Base-by-base conservation (phyloP, 2,888 invertebrate genomes). In the Brachyptera risi region DNA sequence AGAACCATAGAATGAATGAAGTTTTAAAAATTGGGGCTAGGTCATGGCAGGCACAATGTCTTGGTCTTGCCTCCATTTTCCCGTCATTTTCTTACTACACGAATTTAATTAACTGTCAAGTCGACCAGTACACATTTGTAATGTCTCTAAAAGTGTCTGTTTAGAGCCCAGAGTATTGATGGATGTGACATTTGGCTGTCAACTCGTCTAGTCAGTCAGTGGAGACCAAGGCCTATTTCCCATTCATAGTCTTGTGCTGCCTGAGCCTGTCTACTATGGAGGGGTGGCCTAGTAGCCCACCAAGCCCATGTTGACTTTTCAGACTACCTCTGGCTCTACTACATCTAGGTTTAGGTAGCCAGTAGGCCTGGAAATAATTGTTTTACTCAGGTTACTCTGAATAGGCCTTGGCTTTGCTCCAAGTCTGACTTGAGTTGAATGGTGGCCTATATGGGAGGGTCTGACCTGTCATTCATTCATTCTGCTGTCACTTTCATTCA, bases 11-110 rank as follows among this genome's bases (percentile, higher is more conserved):
- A 58, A 50, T 60, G 60, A 60, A 62, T 63, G 60, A 60, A 51
- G 59, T 57, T 60, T 65, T 58, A 59, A 65, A 66, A 65, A 65
- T 64, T 63, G 66, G 67, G 68, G 66, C 67, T 66, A 63, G 67
- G 66, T 67, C 65, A 65, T 65, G 65, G 65, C 60, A 62, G 62
- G 65, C 57, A 51, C 23, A 35, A 54, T 35, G 42, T 61, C 42
- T 24, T 51, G n/a, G 26, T 54, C 60, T 60, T 60, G 64, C 64
- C 64, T 63, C 64, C 66, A 66, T 66, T 65, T 64, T 65, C 58
- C 57, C 59, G 26, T 59, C 21, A 58, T 63, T 66, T 61, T 65
- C 56, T 51, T 58, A n/a, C n/a, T n/a, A n/a, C n/a, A n/a, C n/a
- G n/a, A n/a, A n/a, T n/a, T 31, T 31, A 31, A 31, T 31, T 31